These are phyloP conservation scores for Girardinichthys multiradiatus DNA, from an alignment of 2,113 vertebrate species.

Conservation along the genomic window DNA sequence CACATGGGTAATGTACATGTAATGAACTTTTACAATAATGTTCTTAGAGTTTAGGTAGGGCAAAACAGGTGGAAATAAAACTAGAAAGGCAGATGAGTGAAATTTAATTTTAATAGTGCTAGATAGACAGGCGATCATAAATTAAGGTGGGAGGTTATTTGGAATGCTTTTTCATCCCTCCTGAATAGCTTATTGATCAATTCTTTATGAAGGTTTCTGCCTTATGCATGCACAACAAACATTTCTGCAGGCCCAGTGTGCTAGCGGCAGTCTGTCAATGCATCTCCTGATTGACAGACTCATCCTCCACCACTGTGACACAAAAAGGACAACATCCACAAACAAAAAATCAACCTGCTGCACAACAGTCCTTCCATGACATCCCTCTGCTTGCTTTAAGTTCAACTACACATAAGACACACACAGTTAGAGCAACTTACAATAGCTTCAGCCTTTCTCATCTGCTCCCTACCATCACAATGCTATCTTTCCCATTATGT, in stretches of 20 bases:
- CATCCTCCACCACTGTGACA: conserved; percentile 29
- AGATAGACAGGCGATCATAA: conserved; percentile 28
- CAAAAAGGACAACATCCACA: conserved; percentile 31
- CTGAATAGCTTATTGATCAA: conserved; percentile 67
- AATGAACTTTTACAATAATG: background rate
- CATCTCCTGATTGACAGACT: conserved; percentile 42
- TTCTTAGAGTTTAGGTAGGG: background rate
- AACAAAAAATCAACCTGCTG: conserved; percentile 27
- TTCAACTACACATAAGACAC: conserved; percentile 9
- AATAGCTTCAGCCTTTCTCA: conserved; percentile 36
- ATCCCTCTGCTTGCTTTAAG: background rate
- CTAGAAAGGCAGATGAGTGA: background rate
- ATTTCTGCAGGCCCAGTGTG: conserved; percentile 8
- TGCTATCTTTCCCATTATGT: conserved; percentile 70
- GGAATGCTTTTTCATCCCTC: conserved; percentile 62
- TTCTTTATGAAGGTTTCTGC: conserved; percentile 50
- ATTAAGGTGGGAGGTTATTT: conserved; percentile 57
- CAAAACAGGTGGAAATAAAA: background rate
- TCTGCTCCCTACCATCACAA: conserved; percentile 56
- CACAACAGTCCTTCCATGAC: conserved; percentile 21
- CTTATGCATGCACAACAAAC: conserved; percentile 2
- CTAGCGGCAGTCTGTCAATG: conserved; percentile 14
- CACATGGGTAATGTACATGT: background rate
- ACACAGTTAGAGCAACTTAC: background rate
- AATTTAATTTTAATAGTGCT: conserved; percentile 9